These are phyloP conservation scores for Hylaeus anthracinus DNA, from an alignment of 1,140 invertebrate species.

Conservation along the genomic window DNA sequence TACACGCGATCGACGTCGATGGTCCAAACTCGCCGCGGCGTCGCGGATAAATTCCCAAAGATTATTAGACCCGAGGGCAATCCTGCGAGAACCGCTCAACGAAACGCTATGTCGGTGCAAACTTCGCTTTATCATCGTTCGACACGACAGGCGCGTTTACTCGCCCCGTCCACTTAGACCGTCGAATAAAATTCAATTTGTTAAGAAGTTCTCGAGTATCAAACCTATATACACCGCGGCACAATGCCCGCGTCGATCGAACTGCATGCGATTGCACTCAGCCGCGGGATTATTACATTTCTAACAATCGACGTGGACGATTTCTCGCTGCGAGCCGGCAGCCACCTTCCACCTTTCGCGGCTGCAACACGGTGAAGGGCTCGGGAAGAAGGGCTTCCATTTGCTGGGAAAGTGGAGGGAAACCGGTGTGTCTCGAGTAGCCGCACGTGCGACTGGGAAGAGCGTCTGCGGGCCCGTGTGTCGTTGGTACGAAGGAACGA, in stretches of 20 bases:
- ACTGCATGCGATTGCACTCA: slow-evolving; percentile 3
- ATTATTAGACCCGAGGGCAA: not conserved
- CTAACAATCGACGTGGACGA: slow-evolving; percentile 9
- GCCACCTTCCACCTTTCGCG: not conserved
- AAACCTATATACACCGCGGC: not conserved
- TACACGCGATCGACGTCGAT: not conserved
- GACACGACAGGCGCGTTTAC: not conserved
- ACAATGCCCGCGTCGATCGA: not conserved
- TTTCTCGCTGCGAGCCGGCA: slow-evolving; percentile 21
- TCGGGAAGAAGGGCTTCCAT: not conserved
- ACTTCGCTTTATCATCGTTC: slow-evolving; percentile 13
- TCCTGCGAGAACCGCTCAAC: not conserved
- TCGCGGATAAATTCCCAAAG: not conserved
- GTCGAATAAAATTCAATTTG: slow-evolving; percentile 14
- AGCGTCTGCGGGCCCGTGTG: slow-evolving; percentile 1
- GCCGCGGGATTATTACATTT: slow-evolving; percentile 28
- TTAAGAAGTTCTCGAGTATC: slow-evolving; percentile 12
- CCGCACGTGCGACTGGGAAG: slow-evolving; percentile 2
- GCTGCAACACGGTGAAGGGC: no score
- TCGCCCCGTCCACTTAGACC: not conserved
- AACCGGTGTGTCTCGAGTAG: slow-evolving; percentile 28
- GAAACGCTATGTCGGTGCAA: not conserved
- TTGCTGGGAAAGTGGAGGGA: slow-evolving; percentile 2
- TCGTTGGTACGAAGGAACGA: slow-evolving; percentile 6
- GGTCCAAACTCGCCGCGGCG: not conserved